These are phyloP conservation scores for Pyrochroa serraticornis DNA, from an alignment of 2,888 invertebrate genomes.

Conservation along the genomic window DNA sequence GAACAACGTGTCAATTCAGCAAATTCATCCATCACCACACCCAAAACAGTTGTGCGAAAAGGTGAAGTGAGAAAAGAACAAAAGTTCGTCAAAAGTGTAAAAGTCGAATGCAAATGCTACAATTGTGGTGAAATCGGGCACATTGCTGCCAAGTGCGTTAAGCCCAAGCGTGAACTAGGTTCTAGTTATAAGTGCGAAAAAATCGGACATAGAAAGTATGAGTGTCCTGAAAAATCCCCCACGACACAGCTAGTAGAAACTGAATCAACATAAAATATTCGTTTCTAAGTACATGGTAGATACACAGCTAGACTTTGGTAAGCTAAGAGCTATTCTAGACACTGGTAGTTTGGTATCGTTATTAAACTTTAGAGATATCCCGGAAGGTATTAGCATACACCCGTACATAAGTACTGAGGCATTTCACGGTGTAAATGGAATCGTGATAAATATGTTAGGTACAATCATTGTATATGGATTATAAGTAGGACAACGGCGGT, in stretches of 20 bases:
- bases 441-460: not conserved
- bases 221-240: conserved; percentile 17
- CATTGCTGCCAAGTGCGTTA: conserved; percentile 12
- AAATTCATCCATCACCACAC: too few relatives aligned
- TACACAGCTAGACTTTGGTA: not conserved
- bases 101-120: conserved; percentile 6
- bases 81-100: not conserved
- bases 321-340: conserved; percentile 6
- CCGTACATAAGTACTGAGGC: not conserved
- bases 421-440: not conserved
- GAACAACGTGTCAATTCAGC: too few relatives aligned
- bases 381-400: not conserved
- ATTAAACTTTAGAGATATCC: not conserved
- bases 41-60: not conserved
- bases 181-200: conserved; percentile 24
- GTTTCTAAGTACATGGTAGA: not conserved
- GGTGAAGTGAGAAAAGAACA: too few relatives aligned
- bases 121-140: conserved; percentile 28
- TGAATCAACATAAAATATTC: too few relatives aligned
- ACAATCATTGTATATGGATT: too few relatives aligned
- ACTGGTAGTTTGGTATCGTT: conserved; percentile 19
- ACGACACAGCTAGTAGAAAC: not conserved
- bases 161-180: conserved; percentile 23
- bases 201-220: conserved; percentile 5
- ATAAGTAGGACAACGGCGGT: too few relatives aligned